Evolutionary conservation across 2,888 invertebrate genomes (phyloP).

Genomic region (Tetramorium bicarinatum): DNA sequence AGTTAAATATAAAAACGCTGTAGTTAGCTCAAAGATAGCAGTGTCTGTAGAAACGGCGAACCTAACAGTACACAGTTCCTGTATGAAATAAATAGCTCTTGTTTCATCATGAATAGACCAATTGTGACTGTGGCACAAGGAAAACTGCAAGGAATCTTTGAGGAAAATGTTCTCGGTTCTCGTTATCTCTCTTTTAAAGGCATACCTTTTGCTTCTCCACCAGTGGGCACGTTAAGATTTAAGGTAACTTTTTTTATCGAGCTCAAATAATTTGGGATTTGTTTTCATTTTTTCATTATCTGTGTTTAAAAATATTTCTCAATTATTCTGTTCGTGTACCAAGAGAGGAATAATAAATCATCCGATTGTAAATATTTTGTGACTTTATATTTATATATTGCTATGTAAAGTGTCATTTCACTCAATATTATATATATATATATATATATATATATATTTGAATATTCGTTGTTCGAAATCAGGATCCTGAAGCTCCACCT

Average conservation of each 20-base stretch:
- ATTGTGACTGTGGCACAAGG: conserved; percentile 81
- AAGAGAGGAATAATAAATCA: neutral
- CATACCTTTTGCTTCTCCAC: conserved; percentile 85
- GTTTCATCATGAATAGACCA: conserved; percentile 69
- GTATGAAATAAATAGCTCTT: neutral
- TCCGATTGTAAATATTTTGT: neutral
- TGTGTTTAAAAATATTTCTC: neutral
- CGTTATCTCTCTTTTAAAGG: conserved; percentile 83
- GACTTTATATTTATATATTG: too few relatives aligned
- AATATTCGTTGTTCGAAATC: conserved; percentile 18
- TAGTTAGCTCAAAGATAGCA: neutral
- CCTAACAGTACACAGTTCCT: neutral
- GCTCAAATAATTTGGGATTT: conserved; percentile 73
- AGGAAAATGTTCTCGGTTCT: conserved; percentile 68
- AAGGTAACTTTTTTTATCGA: conserved; percentile 78
- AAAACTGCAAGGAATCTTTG: conserved; percentile 78
- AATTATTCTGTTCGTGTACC: neutral
- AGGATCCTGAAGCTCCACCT: conserved; percentile 85
- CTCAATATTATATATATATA: neutral
- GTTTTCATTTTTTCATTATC: conserved; percentile 79
- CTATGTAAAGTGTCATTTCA: neutral
- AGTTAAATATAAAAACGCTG: neutral
- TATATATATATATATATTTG: too few relatives aligned
- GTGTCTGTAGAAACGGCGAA: neutral
- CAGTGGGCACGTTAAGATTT: conserved; percentile 84